phyloP scores from a whole-genome alignment of 1,140 invertebrate species.

The Fopius arisanus region DNA sequence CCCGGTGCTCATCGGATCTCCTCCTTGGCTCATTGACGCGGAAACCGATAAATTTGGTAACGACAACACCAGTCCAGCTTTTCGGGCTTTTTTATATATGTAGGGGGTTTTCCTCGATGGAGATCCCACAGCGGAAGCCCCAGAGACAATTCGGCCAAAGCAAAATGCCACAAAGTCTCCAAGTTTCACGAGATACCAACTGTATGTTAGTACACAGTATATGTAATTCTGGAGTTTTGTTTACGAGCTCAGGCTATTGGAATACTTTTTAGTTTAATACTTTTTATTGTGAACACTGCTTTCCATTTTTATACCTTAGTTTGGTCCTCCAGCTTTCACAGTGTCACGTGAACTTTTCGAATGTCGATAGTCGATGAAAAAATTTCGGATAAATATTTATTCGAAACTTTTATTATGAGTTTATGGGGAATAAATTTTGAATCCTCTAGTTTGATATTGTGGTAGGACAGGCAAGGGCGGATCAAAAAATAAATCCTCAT shows the following conservation, averaged over 20 bases:
- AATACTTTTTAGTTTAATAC: constrained; percentile 13
- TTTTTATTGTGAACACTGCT: not conserved
- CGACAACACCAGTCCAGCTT: not conserved
- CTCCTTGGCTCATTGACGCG: constrained; percentile 22
- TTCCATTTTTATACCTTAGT: not conserved
- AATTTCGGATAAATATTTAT: not conserved
- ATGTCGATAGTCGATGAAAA: not conserved
- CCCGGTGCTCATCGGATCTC: constrained; percentile 7
- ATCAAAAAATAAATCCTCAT: no score
- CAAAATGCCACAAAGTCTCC: constrained; percentile 22
- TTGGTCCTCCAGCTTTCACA: not conserved
- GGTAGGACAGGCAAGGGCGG: no score
- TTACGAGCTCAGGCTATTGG: constrained; percentile 5
- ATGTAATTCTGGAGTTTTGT: constrained; percentile 11
- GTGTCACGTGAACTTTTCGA: not conserved
- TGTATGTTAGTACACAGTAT: not conserved
- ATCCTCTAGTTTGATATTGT: no score
- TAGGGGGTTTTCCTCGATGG: not conserved
- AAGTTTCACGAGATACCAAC: constrained; percentile 18
- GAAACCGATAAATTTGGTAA: constrained; percentile 19
- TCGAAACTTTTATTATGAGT: not conserved
- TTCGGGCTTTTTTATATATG: not conserved
- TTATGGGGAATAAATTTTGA: not conserved
- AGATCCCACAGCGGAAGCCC: constrained; percentile 1
- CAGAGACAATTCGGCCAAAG: constrained; percentile 16